Base-by-base conservation (phyloP, 2,888 invertebrate genomes). In the Drosophila affinis region DNA sequence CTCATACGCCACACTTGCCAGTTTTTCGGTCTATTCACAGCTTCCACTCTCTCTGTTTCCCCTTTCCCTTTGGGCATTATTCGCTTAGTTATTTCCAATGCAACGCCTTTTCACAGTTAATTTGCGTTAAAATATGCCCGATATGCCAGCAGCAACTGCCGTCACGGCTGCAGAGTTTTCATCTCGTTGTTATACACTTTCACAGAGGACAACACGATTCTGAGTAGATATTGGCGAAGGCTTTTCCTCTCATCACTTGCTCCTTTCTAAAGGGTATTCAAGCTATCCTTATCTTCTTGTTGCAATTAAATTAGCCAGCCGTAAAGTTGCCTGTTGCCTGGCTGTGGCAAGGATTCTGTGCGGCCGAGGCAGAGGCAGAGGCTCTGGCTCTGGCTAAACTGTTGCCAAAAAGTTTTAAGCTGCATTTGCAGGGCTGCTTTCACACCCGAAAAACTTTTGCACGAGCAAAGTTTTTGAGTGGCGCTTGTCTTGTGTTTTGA, bases 331-430 rank as follows among this genome's bases (percentile, higher is more conserved):
- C 45, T 51, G 59, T 21, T 46, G 21, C 34, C 46, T 29, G n/a
- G 46, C 61, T 39, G 54, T 29, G 27, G 57, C 47, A 17, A 44
- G 52, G 32, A 52, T 56, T 47, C 48, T 48, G 52, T 14, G 49
- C 39, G 27, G 21, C 12, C 14, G 14, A 24, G 21, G 27, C 9
- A 2, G 49, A 9, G 21, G 27, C 12, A 14, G 14, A 18, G 21
- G 29, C 9, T 0, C 46, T 7, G 21, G 27, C 29, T 9, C 29
- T 32, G 46, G 67, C 73, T 78, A 78, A 84, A 74, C 75, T 86
- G 88, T 83, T 83, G 83, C 88, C 84, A 78, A 84, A 84, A 88
- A 84, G 73, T 84, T 84, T 80, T 83, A 87, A 84, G 87, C 88
- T 88, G 87, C 84, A 59, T 78, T 84, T 29, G 9, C 81, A 82